Base-by-base conservation (phyloP, 2,797 vertebrate genomes). In the Tinamus major region DNA sequence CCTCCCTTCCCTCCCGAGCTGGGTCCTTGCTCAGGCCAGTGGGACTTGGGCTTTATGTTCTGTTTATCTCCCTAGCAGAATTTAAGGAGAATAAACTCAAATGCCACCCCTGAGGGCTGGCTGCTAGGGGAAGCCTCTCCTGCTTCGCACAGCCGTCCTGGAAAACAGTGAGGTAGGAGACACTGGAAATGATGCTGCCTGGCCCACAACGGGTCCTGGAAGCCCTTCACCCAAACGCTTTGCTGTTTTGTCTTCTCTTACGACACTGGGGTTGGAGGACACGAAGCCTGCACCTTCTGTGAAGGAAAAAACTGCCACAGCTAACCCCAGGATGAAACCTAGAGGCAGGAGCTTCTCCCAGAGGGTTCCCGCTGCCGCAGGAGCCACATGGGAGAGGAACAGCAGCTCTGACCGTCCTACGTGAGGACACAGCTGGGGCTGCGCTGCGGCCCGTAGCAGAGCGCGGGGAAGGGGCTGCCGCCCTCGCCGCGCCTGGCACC, bases 381-480 rank as follows among this genome's bases (percentile, higher is more conserved):
- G 58, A 49, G 44, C 51, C 77, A 46, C 35, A 76, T 42, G 48
- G 29, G 20, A 80, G n/a, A 14, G 0, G 0, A 63, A 91, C 72
- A 53, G 18, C 56, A 59, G 59, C 6, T 46, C 61, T 27, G 68
- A 16, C 23, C 92, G 77, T 58, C 16, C 14, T 70, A 35, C 2
- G 4, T 33, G 31, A 62, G 59, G 33, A 41, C 65, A 68, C 19
- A 13, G 4, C 55, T 69, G 0, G 1, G 20, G 17, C 14, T 42
- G n/a, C 2, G 2, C 39, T 51, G 0, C 0, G 31, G 26, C 58
- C 0, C 42, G 64, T 72, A n/a, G 29, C 1, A 0, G 35, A 24
- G 70, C 2, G 2, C 55, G 1, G 2, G 59, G 70, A 90, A 91
- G 74, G 74, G 86, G 80, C 37, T 76, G 74, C 85, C 70, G 55